Percentiles rank a stretch among this genome's conserved stretches.
These are phyloP conservation scores for Motacilla tschutschensis DNA, from an alignment of 2,113 vertebrate genomes.

Conservation along the genomic window DNA sequence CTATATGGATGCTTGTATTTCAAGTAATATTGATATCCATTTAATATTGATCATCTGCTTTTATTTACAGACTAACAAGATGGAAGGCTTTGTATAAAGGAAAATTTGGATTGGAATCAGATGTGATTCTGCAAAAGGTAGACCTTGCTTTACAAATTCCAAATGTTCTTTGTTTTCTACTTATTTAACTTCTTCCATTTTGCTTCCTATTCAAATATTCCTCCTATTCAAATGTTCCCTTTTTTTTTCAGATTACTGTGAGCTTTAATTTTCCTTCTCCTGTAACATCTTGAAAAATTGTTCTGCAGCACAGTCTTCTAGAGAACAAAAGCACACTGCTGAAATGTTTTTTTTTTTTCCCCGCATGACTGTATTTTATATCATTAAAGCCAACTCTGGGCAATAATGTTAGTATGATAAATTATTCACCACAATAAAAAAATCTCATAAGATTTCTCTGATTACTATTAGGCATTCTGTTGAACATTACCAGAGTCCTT, in stretches of 20 bases:
- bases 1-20: background rate
- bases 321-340: conserved; percentile 29
- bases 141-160: background rate
- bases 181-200: background rate
- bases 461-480: background rate
- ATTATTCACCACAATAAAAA: background rate
- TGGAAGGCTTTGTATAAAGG: background rate
- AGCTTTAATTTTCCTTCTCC: conserved; percentile 12
- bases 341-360: background rate
- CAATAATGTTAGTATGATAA: conserved; percentile 1
- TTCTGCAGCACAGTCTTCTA: background rate
- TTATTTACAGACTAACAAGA: background rate
- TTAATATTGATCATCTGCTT: background rate
- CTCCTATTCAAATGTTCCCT: background rate
- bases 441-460: background rate
- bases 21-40: background rate
- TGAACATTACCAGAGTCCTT: background rate
- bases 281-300: conserved; percentile 21
- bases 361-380: background rate
- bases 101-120: background rate
- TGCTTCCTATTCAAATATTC: background rate
- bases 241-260: background rate
- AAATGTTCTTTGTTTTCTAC: conserved; percentile 22
- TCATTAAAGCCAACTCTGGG: background rate
- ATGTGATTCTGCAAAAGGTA: background rate